Evolutionary conservation across 2,888 invertebrate species (phyloP).

Genomic region (Mechanitis messenoides): DNA sequence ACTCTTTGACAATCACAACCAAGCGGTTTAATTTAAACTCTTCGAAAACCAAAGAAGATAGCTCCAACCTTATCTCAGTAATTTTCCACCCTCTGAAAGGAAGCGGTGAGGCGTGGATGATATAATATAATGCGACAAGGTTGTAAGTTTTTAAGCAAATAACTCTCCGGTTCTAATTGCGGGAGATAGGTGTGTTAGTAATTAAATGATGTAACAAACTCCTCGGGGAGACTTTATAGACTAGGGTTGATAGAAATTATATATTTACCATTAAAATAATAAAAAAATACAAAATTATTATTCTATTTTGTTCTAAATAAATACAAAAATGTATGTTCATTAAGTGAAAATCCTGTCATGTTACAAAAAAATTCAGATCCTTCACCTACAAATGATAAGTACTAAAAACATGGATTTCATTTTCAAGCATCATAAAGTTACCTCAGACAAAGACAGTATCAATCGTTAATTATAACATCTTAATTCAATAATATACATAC

Average conservation of each 20-base stretch:
- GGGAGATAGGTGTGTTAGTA: constrained; percentile 62
- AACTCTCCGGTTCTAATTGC: constrained; percentile 56
- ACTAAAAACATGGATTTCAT: neutral
- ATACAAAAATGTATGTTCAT: neutral
- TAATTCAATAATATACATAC: too few species aligned
- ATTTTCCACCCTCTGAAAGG: constrained; percentile 29
- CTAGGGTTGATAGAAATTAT: neutral
- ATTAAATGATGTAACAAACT: constrained; percentile 66
- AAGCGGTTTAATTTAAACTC: constrained; percentile 62
- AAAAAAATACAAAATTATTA: too few species aligned
- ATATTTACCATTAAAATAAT: too few species aligned
- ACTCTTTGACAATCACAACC: constrained; percentile 58
- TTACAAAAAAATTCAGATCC: neutral
- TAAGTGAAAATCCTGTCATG: neutral
- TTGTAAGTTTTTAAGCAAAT: constrained; percentile 45
- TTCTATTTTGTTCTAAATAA: too few species aligned
- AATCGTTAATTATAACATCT: neutral
- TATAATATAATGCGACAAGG: constrained; percentile 41
- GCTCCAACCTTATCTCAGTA: constrained; percentile 31
- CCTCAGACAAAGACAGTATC: neutral
- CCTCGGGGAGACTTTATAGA: constrained; percentile 50
- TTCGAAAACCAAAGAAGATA: constrained; percentile 58
- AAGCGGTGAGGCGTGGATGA: constrained; percentile 20
- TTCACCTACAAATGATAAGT: neutral
- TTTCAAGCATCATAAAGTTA: neutral